phyloP scores from a whole-genome alignment of 2,797 vertebrate species.

The Crenichthys baileyi region DNA sequence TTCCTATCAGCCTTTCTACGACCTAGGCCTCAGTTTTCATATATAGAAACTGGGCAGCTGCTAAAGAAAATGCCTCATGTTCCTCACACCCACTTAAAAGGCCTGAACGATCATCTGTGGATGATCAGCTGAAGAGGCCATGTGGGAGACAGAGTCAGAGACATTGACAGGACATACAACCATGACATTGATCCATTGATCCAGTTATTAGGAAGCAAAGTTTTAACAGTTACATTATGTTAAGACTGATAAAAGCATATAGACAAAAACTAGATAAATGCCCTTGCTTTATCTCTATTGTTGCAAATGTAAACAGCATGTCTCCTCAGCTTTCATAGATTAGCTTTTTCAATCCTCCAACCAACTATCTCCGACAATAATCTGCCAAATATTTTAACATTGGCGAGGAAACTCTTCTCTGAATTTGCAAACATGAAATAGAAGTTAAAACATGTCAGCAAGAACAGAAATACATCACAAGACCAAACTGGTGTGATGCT shows the following conservation, averaged over 20 bases:
- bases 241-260: neutral
- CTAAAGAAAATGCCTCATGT: conserved; percentile 60
- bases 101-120: conserved; percentile 62
- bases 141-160: conserved; percentile 9
- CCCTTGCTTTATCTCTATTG: neutral
- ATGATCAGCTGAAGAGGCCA: conserved; percentile 46
- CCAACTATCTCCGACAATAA: neutral
- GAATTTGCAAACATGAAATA: neutral
- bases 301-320: neutral
- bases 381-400: neutral
- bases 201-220: neutral
- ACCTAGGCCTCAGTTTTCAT: conserved; percentile 56
- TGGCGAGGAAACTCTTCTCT: neutral
- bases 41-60: conserved; percentile 71
- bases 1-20: conserved; percentile 67
- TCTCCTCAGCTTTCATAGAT: neutral
- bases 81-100: conserved; percentile 64
- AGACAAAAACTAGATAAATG: neutral
- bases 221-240: neutral
- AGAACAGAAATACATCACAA: neutral
- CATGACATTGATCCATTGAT: conserved; percentile 5
- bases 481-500: neutral
- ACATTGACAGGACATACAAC: neutral
- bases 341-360: neutral
- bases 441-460: neutral